Percentiles rank a stretch among this genome's conserved stretches.
Evolutionary conservation across 2,888 invertebrate genomes (phyloP).

Genomic region (Hypercompe scribonia): DNA sequence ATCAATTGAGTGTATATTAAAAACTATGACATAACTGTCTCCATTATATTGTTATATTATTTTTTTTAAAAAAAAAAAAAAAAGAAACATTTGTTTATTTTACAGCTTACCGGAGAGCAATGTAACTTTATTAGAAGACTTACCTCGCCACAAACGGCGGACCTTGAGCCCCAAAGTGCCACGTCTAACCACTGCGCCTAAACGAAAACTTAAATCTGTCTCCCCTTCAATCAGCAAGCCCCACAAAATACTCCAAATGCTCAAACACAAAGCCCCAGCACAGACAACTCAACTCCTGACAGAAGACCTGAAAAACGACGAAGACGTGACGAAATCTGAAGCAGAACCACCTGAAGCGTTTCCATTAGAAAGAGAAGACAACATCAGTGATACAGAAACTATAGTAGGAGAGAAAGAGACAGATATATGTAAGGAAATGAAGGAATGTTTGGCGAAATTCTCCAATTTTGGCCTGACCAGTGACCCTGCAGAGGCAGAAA

Average conservation of each 20-base stretch:
- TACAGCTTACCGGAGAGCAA: slow-evolving; percentile 71
- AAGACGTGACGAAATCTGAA: slow-evolving; percentile 57
- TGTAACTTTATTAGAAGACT: slow-evolving; percentile 69
- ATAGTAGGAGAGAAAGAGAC: slow-evolving; percentile 61
- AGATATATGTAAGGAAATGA: slow-evolving; percentile 69
- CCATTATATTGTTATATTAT: no score
- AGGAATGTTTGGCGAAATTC: slow-evolving; percentile 77
- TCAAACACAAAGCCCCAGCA: slow-evolving; percentile 69
- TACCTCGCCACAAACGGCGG: slow-evolving; percentile 68
- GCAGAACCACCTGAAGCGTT: slow-evolving; percentile 76
- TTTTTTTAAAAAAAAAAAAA: no score
- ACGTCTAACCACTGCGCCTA: slow-evolving; percentile 65
- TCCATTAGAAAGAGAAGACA: slow-evolving; percentile 71
- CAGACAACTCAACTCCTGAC: slow-evolving; percentile 53
- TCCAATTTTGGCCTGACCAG: slow-evolving; percentile 72
- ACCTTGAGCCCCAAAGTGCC: slow-evolving; percentile 65
- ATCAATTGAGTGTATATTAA: no score
- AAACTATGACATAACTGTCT: no score
- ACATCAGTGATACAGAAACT: slow-evolving; percentile 68
- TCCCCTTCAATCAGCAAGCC: slow-evolving; percentile 64
- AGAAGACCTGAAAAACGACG: slow-evolving; percentile 55
- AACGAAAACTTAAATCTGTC: slow-evolving; percentile 70
- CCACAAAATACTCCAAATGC: slow-evolving; percentile 74
- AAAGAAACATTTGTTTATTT: no score
- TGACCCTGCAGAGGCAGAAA: slow-evolving; percentile 28